phyloP scores from a whole-genome alignment of 2,113 vertebrate species.

The Microtus richardsoni region DNA sequence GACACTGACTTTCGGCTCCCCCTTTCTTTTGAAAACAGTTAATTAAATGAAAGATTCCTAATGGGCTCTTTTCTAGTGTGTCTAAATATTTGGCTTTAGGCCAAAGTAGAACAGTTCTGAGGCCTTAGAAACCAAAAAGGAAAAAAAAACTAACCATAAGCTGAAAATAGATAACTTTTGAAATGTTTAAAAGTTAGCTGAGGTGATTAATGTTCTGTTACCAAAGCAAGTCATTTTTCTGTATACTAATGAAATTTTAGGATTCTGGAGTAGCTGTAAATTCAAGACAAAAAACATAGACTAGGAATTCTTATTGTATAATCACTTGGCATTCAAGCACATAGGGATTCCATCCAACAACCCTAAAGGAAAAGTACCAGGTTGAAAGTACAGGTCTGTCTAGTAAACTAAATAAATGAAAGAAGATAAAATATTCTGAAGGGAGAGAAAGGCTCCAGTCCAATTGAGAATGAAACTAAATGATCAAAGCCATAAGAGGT shows the following conservation, averaged over 20 bases:
- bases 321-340: not conserved
- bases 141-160: constrained; percentile 35
- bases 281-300: not conserved
- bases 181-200: constrained; percentile 37
- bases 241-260: constrained; percentile 42
- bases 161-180: constrained; percentile 58
- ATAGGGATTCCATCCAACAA: not conserved
- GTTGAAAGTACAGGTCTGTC: not conserved
- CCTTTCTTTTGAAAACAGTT: constrained; percentile 62
- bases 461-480: not conserved
- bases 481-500: not conserved
- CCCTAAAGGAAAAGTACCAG: not conserved
- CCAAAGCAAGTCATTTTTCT: constrained; percentile 51
- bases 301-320: not conserved
- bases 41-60: constrained; percentile 69
- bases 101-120: not conserved
- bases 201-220: constrained; percentile 24
- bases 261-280: not conserved
- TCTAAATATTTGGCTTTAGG: constrained; percentile 64
- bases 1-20: constrained; percentile 59
- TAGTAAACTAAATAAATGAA: not conserved
- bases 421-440: not conserved
- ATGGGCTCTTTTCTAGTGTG: constrained; percentile 35
- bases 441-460: not conserved
- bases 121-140: constrained; percentile 2